These are phyloP conservation scores for Cheumatopsyche charites DNA, from an alignment of 1,140 invertebrate genomes.

Conservation along the genomic window DNA sequence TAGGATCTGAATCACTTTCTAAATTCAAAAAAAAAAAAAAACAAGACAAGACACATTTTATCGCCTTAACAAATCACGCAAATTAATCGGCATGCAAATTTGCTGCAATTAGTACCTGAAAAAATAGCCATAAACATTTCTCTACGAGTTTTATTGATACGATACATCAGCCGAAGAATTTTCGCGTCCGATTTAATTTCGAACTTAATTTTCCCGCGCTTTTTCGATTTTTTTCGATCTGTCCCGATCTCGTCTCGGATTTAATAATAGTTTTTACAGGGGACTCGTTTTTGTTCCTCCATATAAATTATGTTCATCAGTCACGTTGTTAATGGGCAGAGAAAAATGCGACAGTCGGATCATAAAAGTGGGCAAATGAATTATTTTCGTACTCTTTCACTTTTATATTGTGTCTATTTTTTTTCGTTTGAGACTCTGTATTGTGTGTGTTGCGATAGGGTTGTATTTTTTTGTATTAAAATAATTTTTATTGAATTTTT, in stretches of 20 bases:
- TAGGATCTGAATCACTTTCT: no score
- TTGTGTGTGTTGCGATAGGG: no score
- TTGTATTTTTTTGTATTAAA: no score
- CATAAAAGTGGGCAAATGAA: slow-evolving; percentile 31
- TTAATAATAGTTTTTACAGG: slow-evolving; percentile 26
- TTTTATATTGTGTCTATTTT: neutral
- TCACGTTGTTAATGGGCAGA: slow-evolving; percentile 33
- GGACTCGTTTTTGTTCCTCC: slow-evolving; percentile 22
- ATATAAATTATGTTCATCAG: slow-evolving; percentile 32
- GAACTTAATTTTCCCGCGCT: neutral
- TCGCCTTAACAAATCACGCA: no score
- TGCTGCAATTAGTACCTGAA: no score
- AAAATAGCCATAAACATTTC: no score
- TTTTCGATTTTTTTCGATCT: neutral
- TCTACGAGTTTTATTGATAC: slow-evolving; percentile 9
- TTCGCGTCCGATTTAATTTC: neutral
- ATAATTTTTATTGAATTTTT: no score
- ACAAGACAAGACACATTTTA: no score
- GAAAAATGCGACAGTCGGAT: slow-evolving; percentile 36
- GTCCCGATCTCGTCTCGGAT: neutral
- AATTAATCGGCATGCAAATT: no score
- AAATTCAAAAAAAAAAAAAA: no score
- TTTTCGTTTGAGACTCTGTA: no score
- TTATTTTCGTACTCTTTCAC: slow-evolving; percentile 31
- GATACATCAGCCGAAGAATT: slow-evolving; percentile 6